Evolutionary conservation across 2,888 invertebrate species (phyloP), one percentile per base, ranked within the genome.

Genomic region (Volucella inflata): DNA sequence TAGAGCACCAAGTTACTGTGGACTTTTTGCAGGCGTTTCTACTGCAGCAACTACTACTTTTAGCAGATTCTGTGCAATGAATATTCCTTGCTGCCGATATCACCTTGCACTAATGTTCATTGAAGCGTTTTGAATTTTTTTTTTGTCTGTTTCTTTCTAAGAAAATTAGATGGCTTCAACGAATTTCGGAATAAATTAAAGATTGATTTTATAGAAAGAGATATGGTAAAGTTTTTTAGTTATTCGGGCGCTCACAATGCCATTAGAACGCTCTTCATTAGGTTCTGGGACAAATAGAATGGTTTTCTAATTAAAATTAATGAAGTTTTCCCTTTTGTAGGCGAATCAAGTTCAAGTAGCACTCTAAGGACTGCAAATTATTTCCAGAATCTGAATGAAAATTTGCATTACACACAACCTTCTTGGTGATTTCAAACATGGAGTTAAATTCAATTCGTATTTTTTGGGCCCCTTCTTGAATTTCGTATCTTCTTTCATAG

Each of bases 261-360:
- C 62, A 76, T 85, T 72, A 71, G 71, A 65, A 81, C 59, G 40
- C 46, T 72, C 76, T 77, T 81, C 81, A 81, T 81, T 85, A 72
- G 72, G 57, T 48, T 72, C 62, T 62, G 21, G 59, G 51, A 67
- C 80, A 71, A 72, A 85, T 67, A 62, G 76, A 85, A 80, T 62
- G 80, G 80, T 44, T 81, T 71, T 81, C 80, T 85, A 81, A 85
- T 85, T 85, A 85, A 85, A 77, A 82, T 82, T 77, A 82, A 77
- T 82, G 84, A 84, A 75, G 75, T 84, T 80, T 75, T 80, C 46
- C 70, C 12, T 53, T 57, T 53, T 21, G 38, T 51, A 51, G 44
- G 48, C 40, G 55, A 70, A 53, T 62, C 40, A 17, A 68, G 62
- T 77, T 53, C 36, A 44, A 40, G 53, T 30, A 64, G 44, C 74